phyloP scores from a whole-genome alignment of 2,113 vertebrate species.

The Tretioscincus oriximinensis region DNA sequence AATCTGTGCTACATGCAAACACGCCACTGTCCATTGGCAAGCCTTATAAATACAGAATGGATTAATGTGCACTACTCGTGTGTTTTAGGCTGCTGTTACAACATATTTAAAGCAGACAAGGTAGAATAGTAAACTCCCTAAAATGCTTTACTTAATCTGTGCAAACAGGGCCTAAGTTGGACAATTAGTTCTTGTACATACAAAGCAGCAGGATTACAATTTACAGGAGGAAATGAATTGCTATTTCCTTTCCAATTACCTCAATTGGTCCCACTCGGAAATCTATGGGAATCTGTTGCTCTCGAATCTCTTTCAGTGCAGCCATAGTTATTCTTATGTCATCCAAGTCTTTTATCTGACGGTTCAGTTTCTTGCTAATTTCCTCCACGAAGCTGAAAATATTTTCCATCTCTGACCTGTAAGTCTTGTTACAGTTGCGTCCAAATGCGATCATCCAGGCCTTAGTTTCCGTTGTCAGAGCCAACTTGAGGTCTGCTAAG shows the following conservation, averaged over 20 bases:
- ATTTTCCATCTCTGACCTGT: constrained; percentile 87
- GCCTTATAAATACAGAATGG: too few species aligned
- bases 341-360: constrained; percentile 88
- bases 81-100: too few species aligned
- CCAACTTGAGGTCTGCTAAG: constrained; percentile 85
- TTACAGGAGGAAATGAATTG: not conserved
- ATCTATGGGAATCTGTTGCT: constrained; percentile 85
- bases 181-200: not conserved
- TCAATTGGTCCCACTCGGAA: constrained; percentile 90
- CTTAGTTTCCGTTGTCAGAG: constrained; percentile 86
- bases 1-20: too few species aligned
- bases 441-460: constrained; percentile 88
- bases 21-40: too few species aligned
- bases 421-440: constrained; percentile 85
- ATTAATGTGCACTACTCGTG: too few species aligned
- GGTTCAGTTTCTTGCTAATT: constrained; percentile 86
- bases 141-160: too few species aligned
- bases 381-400: constrained; percentile 89
- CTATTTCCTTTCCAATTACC: constrained; percentile 69
- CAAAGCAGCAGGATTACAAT: not conserved
- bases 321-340: constrained; percentile 91
- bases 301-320: constrained; percentile 87
- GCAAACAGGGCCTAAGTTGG: not conserved
- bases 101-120: too few species aligned
- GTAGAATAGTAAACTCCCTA: too few species aligned